Evolutionary conservation across 2,888 invertebrate genomes (phyloP).

Genomic region (Epistrophe grossulariae): DNA sequence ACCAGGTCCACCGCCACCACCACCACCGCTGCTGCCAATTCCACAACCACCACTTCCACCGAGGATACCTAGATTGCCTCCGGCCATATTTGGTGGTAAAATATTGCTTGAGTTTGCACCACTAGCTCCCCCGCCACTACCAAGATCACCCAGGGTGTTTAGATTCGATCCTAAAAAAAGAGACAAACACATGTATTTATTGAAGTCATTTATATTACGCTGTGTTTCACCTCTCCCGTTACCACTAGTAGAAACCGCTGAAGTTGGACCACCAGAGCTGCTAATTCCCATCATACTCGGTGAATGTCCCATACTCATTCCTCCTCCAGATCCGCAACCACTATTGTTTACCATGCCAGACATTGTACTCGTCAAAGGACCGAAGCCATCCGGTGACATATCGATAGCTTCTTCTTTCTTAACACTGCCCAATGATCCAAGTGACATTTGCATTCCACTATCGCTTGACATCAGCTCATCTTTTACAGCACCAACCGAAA

Average conservation of each 20-base stretch:
- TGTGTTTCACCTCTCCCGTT: constrained; percentile 45
- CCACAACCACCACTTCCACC: constrained; percentile 36
- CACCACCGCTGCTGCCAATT: constrained; percentile 43
- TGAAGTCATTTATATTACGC: not conserved
- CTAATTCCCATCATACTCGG: constrained; percentile 59
- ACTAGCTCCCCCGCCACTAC: constrained; percentile 14
- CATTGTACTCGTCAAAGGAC: constrained; percentile 77
- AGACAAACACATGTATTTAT: not conserved
- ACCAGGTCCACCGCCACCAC: constrained; percentile 73
- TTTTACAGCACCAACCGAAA: constrained; percentile 64
- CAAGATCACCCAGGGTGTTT: constrained; percentile 49
- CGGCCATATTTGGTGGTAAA: constrained; percentile 37
- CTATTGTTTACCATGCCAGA: constrained; percentile 31
- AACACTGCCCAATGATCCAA: constrained; percentile 78
- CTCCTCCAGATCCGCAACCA: constrained; percentile 43
- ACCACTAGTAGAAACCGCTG: constrained; percentile 20
- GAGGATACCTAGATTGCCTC: constrained; percentile 56
- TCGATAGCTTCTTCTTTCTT: constrained; percentile 81
- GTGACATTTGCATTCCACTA: constrained; percentile 77
- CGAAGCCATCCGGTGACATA: constrained; percentile 82
- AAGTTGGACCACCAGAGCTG: constrained; percentile 17
- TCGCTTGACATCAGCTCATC: constrained; percentile 68
- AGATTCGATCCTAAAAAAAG: constrained; percentile 45
- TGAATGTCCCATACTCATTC: constrained; percentile 59
- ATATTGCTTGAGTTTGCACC: constrained; percentile 45